Evolutionary conservation across 2,888 invertebrate genomes (phyloP), one percentile per base, ranked within the genome.

Genomic region (Acrobasis repandana): DNA sequence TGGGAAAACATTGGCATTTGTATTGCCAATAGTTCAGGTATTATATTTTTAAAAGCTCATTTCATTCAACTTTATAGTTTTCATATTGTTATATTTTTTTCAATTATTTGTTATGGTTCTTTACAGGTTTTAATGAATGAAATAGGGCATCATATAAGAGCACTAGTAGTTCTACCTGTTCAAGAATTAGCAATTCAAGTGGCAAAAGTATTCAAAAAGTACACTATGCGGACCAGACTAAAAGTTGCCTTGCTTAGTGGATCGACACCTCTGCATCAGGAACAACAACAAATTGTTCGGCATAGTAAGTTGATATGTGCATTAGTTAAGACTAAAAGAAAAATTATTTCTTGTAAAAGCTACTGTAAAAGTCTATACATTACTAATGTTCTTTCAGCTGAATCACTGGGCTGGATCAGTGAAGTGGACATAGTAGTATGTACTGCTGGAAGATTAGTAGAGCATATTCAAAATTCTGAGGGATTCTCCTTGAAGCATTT

Each of bases 1-100:
- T 92, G 99, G 99, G 18, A 99, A 99, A 93, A 99, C 99, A 1
- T 87, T 99, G 62, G 96, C 98, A 3, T 99, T 97, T 94, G 97
- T 97, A 56, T 87, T 99, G 65, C 99, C 99, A 9, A 95, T 99
- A 54, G 90, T 99, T 46, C 97, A 98, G 90, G 93, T 95, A 81
- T 33, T 95, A 81, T 33, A 28, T 52, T n/a, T 56, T 34, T n/a
- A 16, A 18, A 50, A 16, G 20, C 20, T 20, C 20, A 20, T 20
- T 20, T 20, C 4, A 15, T 11, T 50, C 1, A 47, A 15, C 9
- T 8, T 47, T 47, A 15, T 8, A 47, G 15, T 47, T 10, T 20
- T 49, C 6, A 16, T 8, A 18, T 11, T 20, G 18, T 9, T 4
- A n/a, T 2, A n/a, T 28, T 28, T 15, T 28, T 18, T 16, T 48